Conservation (phyloP, 92 coral and sea anemone species). For the Umimayanthus chanpuru region DNA sequence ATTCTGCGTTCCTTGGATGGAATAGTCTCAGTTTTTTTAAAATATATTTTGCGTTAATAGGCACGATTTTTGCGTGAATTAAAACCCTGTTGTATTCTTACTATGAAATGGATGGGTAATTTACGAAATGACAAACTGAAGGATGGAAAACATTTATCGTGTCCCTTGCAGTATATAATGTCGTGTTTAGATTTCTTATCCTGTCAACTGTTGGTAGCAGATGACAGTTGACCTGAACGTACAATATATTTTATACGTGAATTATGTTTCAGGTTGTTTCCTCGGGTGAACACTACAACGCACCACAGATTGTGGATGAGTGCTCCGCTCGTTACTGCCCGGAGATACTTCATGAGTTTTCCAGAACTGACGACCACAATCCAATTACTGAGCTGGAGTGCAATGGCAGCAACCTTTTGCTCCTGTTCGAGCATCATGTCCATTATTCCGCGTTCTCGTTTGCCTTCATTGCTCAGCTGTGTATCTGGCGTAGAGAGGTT, state of each 20-base stretch:
- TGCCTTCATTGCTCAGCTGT: constrained; percentile 85
- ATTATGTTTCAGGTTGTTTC: neutral
- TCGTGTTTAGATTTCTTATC: no score
- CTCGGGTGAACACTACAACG: neutral
- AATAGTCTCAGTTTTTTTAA: neutral
- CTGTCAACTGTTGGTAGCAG: neutral
- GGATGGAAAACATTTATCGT: neutral
- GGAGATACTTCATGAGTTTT: constrained; percentile 17
- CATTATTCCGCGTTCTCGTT: constrained; percentile 92
- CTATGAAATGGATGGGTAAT: neutral
- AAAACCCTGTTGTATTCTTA: neutral
- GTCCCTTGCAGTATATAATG: neutral
- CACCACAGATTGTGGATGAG: neutral
- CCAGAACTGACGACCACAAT: constrained; percentile 38
- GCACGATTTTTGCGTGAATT: neutral
- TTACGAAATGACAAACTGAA: neutral
- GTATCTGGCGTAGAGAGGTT: constrained; percentile 82
- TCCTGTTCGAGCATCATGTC: constrained; percentile 79
- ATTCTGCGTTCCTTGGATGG: neutral
- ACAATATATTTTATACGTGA: neutral
- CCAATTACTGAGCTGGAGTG: constrained; percentile 79
- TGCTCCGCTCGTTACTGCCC: neutral
- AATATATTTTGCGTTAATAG: no score
- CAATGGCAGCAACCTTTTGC: constrained; percentile 87
- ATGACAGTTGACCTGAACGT: neutral